Conservation (phyloP, 2,797 vertebrate species). For the Etheostoma perlongum region DNA sequence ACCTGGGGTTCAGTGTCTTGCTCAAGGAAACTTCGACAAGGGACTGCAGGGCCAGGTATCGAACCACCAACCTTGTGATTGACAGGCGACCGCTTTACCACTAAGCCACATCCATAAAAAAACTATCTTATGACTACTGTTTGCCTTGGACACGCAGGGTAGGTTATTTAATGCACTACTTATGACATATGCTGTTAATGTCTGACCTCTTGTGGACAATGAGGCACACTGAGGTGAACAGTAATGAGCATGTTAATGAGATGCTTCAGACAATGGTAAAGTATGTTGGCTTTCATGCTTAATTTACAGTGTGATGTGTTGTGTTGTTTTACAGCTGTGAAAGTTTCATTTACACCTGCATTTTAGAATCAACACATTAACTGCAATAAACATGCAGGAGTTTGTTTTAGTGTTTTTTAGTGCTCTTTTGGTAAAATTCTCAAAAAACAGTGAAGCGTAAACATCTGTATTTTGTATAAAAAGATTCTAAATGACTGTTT, state of each 20-base stretch:
- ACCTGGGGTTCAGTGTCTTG: too few relatives aligned
- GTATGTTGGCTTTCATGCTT: conserved; percentile 7
- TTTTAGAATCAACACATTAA: not conserved
- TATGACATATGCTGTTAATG: conserved; percentile 78
- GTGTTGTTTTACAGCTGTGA: not conserved
- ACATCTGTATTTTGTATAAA: too few relatives aligned
- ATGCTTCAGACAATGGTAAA: conserved; percentile 9
- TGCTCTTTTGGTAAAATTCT: too few relatives aligned
- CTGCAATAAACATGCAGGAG: not conserved
- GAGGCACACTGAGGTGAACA: conserved; percentile 76
- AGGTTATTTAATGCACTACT: conserved; percentile 40
- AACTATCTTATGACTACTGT: not conserved
- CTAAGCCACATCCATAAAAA: too few relatives aligned
- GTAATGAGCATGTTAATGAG: conserved; percentile 60
- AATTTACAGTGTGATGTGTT: not conserved
- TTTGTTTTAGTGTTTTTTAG: not conserved
- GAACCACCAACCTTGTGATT: too few relatives aligned
- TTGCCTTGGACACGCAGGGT: not conserved
- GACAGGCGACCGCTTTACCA: too few relatives aligned
- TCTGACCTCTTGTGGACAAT: conserved; percentile 85
- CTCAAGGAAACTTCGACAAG: too few relatives aligned
- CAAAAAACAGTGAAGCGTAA: too few relatives aligned
- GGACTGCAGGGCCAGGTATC: too few relatives aligned
- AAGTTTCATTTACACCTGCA: not conserved
- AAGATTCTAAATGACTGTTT: not conserved